Percentiles rank a stretch among this genome's conserved stretches.
These are phyloP conservation scores for Sminthopsis crassicaudata DNA, from an alignment of 2,113 vertebrate genomes.

Conservation along the genomic window DNA sequence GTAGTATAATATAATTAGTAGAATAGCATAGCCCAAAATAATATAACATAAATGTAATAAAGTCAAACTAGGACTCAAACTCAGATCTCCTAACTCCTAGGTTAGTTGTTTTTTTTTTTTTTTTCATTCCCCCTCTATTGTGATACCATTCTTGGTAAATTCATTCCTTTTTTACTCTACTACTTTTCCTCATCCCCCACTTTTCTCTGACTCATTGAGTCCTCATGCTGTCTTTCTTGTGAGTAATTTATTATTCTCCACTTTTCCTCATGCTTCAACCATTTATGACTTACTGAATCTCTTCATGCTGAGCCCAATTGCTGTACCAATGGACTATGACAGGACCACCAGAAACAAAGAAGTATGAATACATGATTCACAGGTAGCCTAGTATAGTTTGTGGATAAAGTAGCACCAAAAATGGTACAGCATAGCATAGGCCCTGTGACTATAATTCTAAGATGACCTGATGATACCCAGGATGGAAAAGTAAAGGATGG, in stretches of 20 bases:
- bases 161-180: neutral
- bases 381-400: slow-evolving; percentile 1
- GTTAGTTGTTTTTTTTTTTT: neutral
- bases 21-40: neutral
- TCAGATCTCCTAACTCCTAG: neutral
- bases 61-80: neutral
- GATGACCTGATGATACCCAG: neutral
- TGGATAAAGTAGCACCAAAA: neutral
- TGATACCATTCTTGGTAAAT: neutral
- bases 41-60: neutral
- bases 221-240: neutral
- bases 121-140: neutral
- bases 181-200: neutral
- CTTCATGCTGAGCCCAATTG: neutral
- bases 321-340: neutral
- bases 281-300: neutral
- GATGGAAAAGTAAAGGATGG: slow-evolving; percentile 1
- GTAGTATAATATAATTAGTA: neutral
- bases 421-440: neutral
- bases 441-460: neutral
- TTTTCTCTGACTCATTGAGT: neutral
- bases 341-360: neutral
- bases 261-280: neutral
- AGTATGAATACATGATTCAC: neutral
- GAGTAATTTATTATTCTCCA: neutral